Percentiles rank a stretch among this genome's conserved stretches.
Conservation (phyloP, 2,113 vertebrate species). For the Lophura nycthemera region DNA sequence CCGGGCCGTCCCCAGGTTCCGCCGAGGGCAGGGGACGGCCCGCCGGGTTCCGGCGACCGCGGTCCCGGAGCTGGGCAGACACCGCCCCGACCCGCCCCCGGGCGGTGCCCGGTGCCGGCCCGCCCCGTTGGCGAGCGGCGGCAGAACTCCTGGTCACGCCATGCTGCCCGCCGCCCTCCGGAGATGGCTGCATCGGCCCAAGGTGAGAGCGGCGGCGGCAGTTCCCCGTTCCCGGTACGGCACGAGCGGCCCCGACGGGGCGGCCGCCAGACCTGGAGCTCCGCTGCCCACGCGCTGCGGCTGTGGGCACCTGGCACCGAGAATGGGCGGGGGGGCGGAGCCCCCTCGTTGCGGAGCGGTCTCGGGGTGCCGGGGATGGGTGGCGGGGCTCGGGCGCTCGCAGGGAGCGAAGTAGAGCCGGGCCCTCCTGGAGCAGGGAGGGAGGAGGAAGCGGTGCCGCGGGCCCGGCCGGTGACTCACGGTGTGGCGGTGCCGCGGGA, state of each 20-base stretch:
- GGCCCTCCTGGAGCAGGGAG: not conserved
- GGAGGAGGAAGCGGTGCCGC: not conserved
- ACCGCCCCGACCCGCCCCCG: not conserved
- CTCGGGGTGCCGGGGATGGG: not conserved
- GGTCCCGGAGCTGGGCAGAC: not conserved
- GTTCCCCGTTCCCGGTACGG: too few relatives aligned
- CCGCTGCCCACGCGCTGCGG: too few relatives aligned
- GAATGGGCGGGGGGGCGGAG: not conserved
- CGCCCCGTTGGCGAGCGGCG: slow-evolving; percentile 32
- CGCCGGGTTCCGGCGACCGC: not conserved
- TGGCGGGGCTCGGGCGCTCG: not conserved
- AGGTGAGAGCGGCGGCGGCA: slow-evolving; percentile 60
- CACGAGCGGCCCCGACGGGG: not conserved
- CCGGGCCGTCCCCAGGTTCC: not conserved
- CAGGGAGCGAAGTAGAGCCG: too few relatives aligned
- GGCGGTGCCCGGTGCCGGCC: slow-evolving; percentile 19
- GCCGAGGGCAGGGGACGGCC: not conserved
- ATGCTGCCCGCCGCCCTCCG: slow-evolving; percentile 75
- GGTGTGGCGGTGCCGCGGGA: not conserved
- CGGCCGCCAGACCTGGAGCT: not conserved
- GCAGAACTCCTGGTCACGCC: not conserved
- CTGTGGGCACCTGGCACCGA: not conserved
- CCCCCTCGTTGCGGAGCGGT: not conserved
- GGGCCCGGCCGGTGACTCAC: not conserved
- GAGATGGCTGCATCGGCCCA: slow-evolving; percentile 75